phyloP scores from a whole-genome alignment of 1,140 invertebrate genomes.

The Drosophila chauvacae region DNA sequence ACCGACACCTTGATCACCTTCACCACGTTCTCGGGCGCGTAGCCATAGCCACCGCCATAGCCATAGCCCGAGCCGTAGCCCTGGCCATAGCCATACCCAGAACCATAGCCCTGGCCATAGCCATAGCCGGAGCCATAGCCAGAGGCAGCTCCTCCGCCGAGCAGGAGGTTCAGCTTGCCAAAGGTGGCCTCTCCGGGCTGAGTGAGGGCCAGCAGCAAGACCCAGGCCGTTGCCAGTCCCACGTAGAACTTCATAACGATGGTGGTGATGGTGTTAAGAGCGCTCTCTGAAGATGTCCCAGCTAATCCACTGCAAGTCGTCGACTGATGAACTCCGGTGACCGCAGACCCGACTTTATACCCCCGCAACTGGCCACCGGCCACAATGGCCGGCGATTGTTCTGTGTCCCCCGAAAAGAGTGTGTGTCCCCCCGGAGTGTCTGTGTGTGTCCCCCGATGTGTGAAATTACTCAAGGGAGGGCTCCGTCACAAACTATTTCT shows the following conservation, averaged over 20 bases:
- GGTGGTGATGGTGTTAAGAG: constrained; percentile 2
- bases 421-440: background rate
- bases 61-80: constrained; percentile 50
- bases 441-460: constrained; percentile 27
- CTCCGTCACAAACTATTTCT: constrained; percentile 39
- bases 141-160: constrained; percentile 53
- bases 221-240: constrained; percentile 9
- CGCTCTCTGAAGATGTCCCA: background rate
- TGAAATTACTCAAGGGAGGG: constrained; percentile 67
- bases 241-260: constrained; percentile 53
- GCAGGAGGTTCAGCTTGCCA: constrained; percentile 65
- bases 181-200: constrained; percentile 62
- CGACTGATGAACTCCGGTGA: constrained; percentile 71
- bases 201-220: constrained; percentile 18
- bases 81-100: constrained; percentile 33
- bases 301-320: constrained; percentile 27
- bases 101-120: constrained; percentile 33
- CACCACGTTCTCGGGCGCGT: constrained; percentile 68
- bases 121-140: constrained; percentile 48
- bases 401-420: constrained; percentile 4
- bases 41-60: constrained; percentile 51
- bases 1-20: constrained; percentile 77
- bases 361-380: background rate
- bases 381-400: constrained; percentile 67
- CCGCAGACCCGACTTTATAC: constrained; percentile 57